phyloP scores from a whole-genome alignment of 2,888 invertebrate species.

The Acrobasis repandana region DNA sequence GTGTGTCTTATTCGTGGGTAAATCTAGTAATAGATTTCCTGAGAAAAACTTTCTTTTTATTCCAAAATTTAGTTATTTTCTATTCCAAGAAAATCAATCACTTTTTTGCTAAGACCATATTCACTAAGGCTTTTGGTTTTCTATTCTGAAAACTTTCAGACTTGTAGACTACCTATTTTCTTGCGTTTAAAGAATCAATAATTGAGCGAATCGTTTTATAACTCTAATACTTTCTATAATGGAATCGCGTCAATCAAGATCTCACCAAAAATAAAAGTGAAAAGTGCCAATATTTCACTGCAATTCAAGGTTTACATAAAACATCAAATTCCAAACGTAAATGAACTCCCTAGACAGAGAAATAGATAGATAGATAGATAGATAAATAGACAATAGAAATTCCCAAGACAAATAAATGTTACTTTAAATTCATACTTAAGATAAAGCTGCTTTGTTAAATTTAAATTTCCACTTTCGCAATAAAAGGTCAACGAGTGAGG shows the following conservation, averaged over 20 bases:
- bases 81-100: no score
- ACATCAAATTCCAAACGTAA: constrained; percentile 5
- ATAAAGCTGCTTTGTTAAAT: constrained; percentile 4
- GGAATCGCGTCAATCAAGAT: neutral
- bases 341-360: no score
- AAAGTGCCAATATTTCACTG: neutral
- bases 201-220: neutral
- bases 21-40: no score
- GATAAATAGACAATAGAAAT: no score
- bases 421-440: constrained; percentile 12
- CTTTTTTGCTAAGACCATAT: no score
- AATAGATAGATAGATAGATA: no score
- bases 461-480: constrained; percentile 2
- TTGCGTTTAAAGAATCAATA: neutral
- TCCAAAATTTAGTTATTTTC: no score
- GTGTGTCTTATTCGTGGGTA: no score
- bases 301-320: neutral
- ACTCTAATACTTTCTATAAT: constrained; percentile 1
- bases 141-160: neutral
- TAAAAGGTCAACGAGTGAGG: constrained; percentile 3
- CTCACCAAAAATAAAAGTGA: neutral
- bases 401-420: constrained; percentile 5
- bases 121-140: neutral
- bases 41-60: no score
- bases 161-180: neutral